These are phyloP conservation scores for Sebastes variabilis DNA, from an alignment of 2,797 vertebrate genomes.

Conservation along the genomic window DNA sequence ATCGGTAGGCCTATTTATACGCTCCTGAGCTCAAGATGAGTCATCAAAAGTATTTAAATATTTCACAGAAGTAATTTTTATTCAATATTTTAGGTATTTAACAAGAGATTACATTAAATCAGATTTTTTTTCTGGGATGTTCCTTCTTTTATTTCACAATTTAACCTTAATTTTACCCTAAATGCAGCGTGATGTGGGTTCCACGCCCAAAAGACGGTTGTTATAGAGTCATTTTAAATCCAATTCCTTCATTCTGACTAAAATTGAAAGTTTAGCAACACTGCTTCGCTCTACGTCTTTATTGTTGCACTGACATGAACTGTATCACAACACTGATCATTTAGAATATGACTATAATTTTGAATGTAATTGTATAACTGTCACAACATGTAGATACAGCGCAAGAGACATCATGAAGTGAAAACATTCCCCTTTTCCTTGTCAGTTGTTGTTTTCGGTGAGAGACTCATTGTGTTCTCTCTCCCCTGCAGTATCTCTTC, in stretches of 20 bases:
- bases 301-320: background rate
- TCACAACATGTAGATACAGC: background rate
- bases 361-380: background rate
- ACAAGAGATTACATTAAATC: too few species aligned
- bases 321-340: background rate
- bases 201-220: background rate
- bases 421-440: conserved; percentile 1
- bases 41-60: too few species aligned
- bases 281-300: background rate
- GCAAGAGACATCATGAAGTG: background rate
- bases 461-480: background rate
- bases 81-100: too few species aligned
- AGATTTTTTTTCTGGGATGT: too few species aligned
- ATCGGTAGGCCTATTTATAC: too few species aligned
- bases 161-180: background rate
- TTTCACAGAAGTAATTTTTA: too few species aligned
- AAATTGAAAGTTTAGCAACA: background rate
- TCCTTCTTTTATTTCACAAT: too few species aligned
- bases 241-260: too few species aligned
- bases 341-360: background rate
- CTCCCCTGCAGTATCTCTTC: background rate
- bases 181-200: background rate
- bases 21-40: too few species aligned
- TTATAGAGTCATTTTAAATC: background rate
- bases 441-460: background rate